Base-by-base conservation (phyloP, 2,113 vertebrate genomes). In the Pongo pygmaeus region DNA sequence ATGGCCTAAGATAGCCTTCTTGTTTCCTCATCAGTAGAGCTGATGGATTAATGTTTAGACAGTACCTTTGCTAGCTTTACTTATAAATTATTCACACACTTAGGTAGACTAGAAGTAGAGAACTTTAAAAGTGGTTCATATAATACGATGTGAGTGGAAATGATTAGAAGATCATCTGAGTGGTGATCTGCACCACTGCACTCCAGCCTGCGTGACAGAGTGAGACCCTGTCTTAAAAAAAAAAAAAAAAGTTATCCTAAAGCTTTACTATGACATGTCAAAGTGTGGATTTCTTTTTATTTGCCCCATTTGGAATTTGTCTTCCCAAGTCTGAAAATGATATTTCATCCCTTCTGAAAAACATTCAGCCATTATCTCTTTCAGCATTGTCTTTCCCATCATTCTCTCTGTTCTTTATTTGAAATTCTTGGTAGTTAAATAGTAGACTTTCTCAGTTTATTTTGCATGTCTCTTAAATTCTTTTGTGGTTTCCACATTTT, bases 291-390 rank as follows among this genome's bases (percentile, higher is more conserved):
- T 94, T 92, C 52, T 94, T 94, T 89, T 85, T 78, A 61, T 93
- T 97, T 79, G 43, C 27, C 14, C 25, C 80, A 2, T 75, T 94
- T 85, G 52, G 17, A 94, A 80, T 92, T 88, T 86, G 75, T 86
- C 40, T 75, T 48, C 46, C 7, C 64, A 89, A 89, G 38, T 84
- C 32, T 85, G 81, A 89, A 69, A 89, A n/a, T 72, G 64, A 38
- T 38, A 50, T 89, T 85, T 89, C 22, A 75, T 92, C 11, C 11
- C 74, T 38, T 55, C 27, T 86, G 55, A 77, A 95, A 90, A 75
- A 1, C 46, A 8, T 84, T 81, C 46, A 87, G 7, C 57, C 4
- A 5, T 55, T 61, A 10, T 69, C 46, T 84, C 35, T 93, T 77
- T 86, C 8, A 81, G n/a, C 80, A 27, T 80, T 74, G 25, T 30